phyloP scores from a whole-genome alignment of 2,888 invertebrate genomes.

The Xylota sylvarum region DNA sequence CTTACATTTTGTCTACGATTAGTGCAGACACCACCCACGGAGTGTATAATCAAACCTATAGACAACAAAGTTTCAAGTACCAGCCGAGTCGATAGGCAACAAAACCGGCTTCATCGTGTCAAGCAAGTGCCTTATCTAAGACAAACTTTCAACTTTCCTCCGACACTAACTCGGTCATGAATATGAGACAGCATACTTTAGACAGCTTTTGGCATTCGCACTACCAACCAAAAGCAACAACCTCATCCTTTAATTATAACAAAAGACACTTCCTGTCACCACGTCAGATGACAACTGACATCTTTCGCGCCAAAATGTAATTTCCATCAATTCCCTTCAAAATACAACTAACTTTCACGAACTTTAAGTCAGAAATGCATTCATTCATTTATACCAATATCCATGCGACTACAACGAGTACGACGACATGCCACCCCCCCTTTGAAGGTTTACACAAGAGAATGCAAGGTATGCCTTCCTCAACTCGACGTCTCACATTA shows the following conservation, averaged over 20 bases:
- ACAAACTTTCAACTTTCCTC: no score
- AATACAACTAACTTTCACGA: constrained; percentile 46
- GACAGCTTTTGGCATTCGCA: no score
- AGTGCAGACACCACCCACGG: no score
- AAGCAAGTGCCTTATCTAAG: no score
- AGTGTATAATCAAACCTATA: no score
- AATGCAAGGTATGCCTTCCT: constrained; percentile 53
- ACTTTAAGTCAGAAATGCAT: constrained; percentile 57
- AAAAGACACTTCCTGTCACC: constrained; percentile 3
- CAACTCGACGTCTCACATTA: constrained; percentile 61
- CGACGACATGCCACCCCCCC: constrained; percentile 45
- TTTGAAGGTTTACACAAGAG: constrained; percentile 21
- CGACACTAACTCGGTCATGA: no score
- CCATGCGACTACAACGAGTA: constrained; percentile 27
- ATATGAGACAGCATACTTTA: no score
- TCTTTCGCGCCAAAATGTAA: constrained; percentile 45
- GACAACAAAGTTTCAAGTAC: no score
- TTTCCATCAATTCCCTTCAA: constrained; percentile 60
- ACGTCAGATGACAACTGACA: not conserved
- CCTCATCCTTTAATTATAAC: not conserved
- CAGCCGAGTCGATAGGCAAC: no score
- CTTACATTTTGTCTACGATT: no score
- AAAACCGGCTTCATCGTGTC: no score
- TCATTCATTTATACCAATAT: constrained; percentile 49
- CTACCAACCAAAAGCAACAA: no score